Conservation (phyloP, 2,113 vertebrate species). For the Xenopus laevis region DNA sequence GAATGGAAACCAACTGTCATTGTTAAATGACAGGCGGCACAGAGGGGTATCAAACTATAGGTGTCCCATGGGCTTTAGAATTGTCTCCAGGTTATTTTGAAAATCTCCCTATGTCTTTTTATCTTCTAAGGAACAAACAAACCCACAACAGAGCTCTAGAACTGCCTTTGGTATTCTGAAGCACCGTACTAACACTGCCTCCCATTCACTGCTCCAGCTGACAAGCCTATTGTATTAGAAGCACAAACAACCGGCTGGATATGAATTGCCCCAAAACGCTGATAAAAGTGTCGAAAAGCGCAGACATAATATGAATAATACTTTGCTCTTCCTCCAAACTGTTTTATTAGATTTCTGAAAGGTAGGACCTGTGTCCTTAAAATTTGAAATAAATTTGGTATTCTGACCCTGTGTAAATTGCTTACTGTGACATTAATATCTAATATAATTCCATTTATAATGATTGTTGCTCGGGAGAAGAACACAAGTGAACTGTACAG, state of each 20-base stretch:
- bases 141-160: background rate
- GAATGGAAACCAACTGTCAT: too few species aligned
- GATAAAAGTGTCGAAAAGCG: constrained; percentile 4
- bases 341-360: too few species aligned
- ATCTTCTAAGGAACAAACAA: background rate
- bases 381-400: background rate
- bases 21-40: too few species aligned
- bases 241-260: background rate
- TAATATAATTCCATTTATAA: too few species aligned
- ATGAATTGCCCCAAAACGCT: background rate
- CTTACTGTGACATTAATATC: too few species aligned
- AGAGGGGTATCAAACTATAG: too few species aligned
- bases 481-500: too few species aligned
- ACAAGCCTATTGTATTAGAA: constrained; percentile 7
- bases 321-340: too few species aligned
- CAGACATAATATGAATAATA: constrained; percentile 11
- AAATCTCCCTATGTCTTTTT: background rate
- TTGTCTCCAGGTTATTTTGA: background rate
- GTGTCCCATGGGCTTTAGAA: background rate
- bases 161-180: too few species aligned
- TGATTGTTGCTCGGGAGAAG: too few species aligned
- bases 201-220: constrained; percentile 14
- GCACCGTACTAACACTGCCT: background rate
- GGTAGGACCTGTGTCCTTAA: background rate
- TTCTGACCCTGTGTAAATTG: background rate